phyloP scores from a whole-genome alignment of 2,797 vertebrate genomes.

The Malacoraja senta region DNA sequence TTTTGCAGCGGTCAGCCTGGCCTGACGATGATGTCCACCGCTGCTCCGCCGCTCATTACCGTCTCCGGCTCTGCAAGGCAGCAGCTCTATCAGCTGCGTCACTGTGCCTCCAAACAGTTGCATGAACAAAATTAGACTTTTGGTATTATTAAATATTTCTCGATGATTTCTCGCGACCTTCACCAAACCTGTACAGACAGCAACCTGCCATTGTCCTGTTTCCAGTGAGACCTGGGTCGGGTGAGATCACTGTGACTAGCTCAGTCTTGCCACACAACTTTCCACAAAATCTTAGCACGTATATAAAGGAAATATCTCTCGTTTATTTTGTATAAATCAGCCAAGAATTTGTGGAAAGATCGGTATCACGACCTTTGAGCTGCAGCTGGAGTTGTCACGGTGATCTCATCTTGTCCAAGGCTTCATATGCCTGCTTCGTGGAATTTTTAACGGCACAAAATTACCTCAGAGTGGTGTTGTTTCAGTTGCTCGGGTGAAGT shows the following conservation, averaged over 20 bases:
- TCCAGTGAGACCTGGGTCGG: background rate
- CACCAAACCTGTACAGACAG: no score
- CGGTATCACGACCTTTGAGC: background rate
- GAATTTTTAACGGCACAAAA: background rate
- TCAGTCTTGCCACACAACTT: background rate
- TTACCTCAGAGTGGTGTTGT: background rate
- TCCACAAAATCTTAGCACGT: background rate
- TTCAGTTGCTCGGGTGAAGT: slow-evolving; percentile 8
- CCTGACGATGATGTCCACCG: no score
- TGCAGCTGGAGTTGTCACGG: background rate
- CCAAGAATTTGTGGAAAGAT: background rate
- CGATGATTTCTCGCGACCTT: background rate
- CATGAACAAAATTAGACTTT: background rate
- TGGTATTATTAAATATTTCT: background rate
- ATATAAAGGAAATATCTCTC: background rate
- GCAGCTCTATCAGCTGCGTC: no score
- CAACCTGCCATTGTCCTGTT: background rate
- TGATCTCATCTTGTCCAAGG: background rate
- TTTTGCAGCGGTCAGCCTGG: no score
- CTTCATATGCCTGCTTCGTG: background rate
- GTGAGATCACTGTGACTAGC: background rate
- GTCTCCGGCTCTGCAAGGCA: no score
- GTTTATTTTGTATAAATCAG: background rate
- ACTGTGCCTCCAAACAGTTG: background rate
- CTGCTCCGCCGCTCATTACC: no score